Evolutionary conservation across 2,797 vertebrate genomes (phyloP).

Genomic region (Pangasius mekongensis): DNA sequence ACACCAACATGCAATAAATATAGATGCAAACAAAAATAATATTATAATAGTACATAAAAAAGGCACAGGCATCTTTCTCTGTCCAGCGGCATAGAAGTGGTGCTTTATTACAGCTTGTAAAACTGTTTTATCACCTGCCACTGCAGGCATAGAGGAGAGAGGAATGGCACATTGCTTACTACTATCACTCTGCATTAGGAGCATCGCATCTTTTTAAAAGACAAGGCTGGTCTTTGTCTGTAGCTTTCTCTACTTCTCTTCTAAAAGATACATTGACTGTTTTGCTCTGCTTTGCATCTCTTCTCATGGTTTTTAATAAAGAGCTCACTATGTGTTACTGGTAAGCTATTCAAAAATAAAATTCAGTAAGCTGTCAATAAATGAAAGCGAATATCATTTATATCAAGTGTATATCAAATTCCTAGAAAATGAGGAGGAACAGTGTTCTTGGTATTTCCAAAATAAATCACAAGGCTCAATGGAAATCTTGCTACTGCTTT

Average conservation of each 20-base stretch:
- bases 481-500: not conserved
- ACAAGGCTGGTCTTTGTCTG: not conserved
- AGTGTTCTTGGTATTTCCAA: constrained; percentile 15
- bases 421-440: constrained; percentile 18
- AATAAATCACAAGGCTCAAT: constrained; percentile 23
- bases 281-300: not conserved
- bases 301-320: not conserved
- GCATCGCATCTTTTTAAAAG: constrained; percentile 29
- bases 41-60: constrained; percentile 65
- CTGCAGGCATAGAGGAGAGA: constrained; percentile 53
- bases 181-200: constrained; percentile 48
- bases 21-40: constrained; percentile 66
- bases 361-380: constrained; percentile 11
- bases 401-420: constrained; percentile 15
- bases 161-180: constrained; percentile 49
- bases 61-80: constrained; percentile 52
- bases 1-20: constrained; percentile 65
- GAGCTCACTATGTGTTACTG: too few relatives aligned
- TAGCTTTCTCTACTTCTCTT: constrained; percentile 21
- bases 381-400: constrained; percentile 20
- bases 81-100: constrained; percentile 55
- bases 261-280: constrained; percentile 22
- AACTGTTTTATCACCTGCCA: constrained; percentile 68
- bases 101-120: constrained; percentile 70
- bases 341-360: not conserved